phyloP scores from a whole-genome alignment of 2,113 vertebrate species.

The Amblyopsis rosae region DNA sequence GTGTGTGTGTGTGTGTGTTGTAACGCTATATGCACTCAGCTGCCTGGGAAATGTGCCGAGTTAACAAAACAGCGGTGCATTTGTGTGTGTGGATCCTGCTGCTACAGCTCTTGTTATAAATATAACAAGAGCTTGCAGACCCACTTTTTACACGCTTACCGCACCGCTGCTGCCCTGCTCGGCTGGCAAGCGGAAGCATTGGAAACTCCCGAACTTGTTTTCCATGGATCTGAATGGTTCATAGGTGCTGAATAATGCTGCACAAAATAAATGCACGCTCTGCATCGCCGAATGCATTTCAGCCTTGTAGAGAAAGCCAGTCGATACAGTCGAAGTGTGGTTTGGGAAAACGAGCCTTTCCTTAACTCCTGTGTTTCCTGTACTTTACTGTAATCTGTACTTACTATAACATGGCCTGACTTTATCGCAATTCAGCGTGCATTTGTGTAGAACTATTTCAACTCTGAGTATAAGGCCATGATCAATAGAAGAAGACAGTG shows the following conservation, averaged over 20 bases:
- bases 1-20: conserved; percentile 26
- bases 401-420: too few species aligned
- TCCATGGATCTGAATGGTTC: background rate
- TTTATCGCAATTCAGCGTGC: too few species aligned
- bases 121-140: conserved; percentile 47
- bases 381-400: too few species aligned
- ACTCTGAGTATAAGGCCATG: too few species aligned
- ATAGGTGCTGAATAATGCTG: conserved; percentile 30
- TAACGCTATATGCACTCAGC: conserved; percentile 62
- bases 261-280: background rate
- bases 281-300: background rate
- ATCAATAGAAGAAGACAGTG: too few species aligned
- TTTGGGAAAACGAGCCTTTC: too few species aligned
- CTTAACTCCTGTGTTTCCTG: too few species aligned
- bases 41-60: conserved; percentile 71
- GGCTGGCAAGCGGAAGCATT: background rate
- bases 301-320: too few species aligned
- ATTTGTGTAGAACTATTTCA: too few species aligned
- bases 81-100: conserved; percentile 56
- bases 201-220: background rate
- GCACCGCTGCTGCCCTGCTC: conserved; percentile 26
- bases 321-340: too few species aligned
- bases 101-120: conserved; percentile 65
- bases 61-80: conserved; percentile 62
- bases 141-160: conserved; percentile 41